Percentiles rank a stretch among this genome's conserved stretches.
Evolutionary conservation across 2,888 invertebrate species (phyloP).

Genomic region (Chaitophorus viminalis): DNA sequence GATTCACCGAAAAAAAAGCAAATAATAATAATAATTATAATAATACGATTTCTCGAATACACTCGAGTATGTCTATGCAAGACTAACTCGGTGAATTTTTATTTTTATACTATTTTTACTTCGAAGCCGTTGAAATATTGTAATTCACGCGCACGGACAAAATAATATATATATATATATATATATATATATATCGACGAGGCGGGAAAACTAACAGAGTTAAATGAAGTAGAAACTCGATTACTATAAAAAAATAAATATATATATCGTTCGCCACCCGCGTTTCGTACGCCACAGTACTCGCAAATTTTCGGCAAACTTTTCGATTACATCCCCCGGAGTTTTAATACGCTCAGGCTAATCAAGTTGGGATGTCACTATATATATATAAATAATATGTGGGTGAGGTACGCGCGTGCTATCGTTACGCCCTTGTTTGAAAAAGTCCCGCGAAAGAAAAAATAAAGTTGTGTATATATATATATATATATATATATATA

Average conservation of each 20-base stretch:
- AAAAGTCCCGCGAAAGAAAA: neutral
- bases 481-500: too few species aligned
- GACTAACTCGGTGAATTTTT: too few species aligned
- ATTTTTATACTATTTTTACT: too few species aligned
- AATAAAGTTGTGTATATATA: neutral
- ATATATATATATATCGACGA: too few species aligned
- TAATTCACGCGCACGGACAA: too few species aligned
- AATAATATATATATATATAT: too few species aligned
- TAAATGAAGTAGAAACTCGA: slow-evolving; percentile 57
- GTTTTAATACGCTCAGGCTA: neutral
- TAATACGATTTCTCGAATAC: too few species aligned
- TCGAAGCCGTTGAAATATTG: too few species aligned
- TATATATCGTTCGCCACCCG: neutral
- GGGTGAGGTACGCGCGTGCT: too few species aligned
- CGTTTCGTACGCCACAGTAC: slow-evolving; percentile 5
- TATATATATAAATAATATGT: neutral
- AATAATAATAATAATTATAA: too few species aligned
- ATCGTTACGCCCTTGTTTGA: neutral
- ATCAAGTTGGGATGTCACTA: slow-evolving; percentile 33
- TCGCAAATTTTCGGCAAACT: slow-evolving; percentile 24
- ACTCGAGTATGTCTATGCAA: too few species aligned
- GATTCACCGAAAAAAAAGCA: too few species aligned
- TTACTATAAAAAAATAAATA: slow-evolving; percentile 8
- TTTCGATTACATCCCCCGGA: slow-evolving; percentile 39
- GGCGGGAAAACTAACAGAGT: slow-evolving; percentile 17